Base-by-base conservation (phyloP, 1,140 invertebrate genomes). In the Heliothis virescens region DNA sequence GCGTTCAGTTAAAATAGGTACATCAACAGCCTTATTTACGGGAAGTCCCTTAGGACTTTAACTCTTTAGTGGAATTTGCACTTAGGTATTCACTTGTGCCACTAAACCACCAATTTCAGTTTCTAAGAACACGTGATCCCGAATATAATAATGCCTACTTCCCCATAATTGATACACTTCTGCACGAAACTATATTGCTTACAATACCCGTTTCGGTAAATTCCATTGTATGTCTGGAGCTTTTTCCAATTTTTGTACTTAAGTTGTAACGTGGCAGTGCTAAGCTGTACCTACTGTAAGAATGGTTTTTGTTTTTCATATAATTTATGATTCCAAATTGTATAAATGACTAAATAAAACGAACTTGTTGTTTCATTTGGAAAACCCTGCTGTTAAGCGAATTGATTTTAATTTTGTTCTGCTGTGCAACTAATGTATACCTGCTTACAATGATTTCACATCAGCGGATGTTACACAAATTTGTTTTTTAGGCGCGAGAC, bases 281-380 rank as follows among this genome's bases (percentile, higher is more conserved):
- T 90, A 84, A 79, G 86, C 87, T 86, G 79, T 85, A 72, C 34
- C 34, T 41, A 41, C 79, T 81, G 75, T 81, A 83, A 57, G 80
- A 83, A 87, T 88, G 81, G 79, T 89, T 91, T 41, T 91, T 62
- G 63, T 85, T 86, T 90, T 85, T 82, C 79, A 65, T 86, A 86
- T 89, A 83, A 87, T 87, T 90, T 92, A 87, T 91, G 88, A 91
- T 90, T 88, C 89, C 83, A 89, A 89, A 89, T 88, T 92, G 91
- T 93, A 92, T 91, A 92, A 91, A 93, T 90, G 85, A 92, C 90
- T 91, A 84, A 92, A 91, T 92, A 92, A 91, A 93, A 80, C 86
- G 81, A 63, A 63, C 83, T 84, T 81, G 86, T 73, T 90, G 91
- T 93, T 91, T 92, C 50, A 92, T 90, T 90, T 87, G 21, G 26